Percentiles rank a stretch among this genome's conserved stretches.
These are phyloP conservation scores for Pseudeuparius sepicola DNA, from an alignment of 2,888 invertebrate species.

Conservation along the genomic window DNA sequence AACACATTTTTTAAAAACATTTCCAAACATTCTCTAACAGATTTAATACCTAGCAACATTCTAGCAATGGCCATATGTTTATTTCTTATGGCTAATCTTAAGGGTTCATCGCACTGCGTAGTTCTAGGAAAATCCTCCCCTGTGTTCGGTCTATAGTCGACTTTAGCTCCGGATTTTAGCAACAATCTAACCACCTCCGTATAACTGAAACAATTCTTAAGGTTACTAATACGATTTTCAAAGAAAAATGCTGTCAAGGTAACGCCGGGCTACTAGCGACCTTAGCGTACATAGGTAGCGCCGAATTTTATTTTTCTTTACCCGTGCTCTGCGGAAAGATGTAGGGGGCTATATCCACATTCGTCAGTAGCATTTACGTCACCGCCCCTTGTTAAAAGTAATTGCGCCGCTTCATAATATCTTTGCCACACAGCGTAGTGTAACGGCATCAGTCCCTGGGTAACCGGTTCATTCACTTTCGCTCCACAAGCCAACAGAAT, in stretches of 20 bases:
- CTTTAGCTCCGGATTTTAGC: conserved; percentile 66
- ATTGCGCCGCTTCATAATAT: conserved; percentile 66
- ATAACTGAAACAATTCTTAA: conserved; percentile 41
- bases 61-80: conserved; percentile 66
- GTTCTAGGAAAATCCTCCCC: conserved; percentile 62
- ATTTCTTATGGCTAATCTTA: conserved; percentile 80
- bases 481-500: conserved; percentile 81
- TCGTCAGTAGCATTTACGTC: conserved; percentile 77
- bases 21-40: too few species aligned
- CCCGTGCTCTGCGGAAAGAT: conserved; percentile 84
- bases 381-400: conserved; percentile 71
- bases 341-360: conserved; percentile 84
- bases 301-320: conserved; percentile 38
- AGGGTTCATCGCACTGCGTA: conserved; percentile 73
- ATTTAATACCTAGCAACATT: conserved; percentile 51
- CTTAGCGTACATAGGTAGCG: too few species aligned
- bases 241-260: conserved; percentile 2
- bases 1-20: too few species aligned
- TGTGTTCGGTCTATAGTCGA: conserved; percentile 67
- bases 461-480: conserved; percentile 70
- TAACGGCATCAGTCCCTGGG: conserved; percentile 76
- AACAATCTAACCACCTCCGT: conserved; percentile 60
- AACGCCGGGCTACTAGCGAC: too few species aligned
- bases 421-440: conserved; percentile 91
- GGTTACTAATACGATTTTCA: background rate